phyloP scores from a whole-genome alignment of 2,113 vertebrate species.

The Benthochromis sp. region DNA sequence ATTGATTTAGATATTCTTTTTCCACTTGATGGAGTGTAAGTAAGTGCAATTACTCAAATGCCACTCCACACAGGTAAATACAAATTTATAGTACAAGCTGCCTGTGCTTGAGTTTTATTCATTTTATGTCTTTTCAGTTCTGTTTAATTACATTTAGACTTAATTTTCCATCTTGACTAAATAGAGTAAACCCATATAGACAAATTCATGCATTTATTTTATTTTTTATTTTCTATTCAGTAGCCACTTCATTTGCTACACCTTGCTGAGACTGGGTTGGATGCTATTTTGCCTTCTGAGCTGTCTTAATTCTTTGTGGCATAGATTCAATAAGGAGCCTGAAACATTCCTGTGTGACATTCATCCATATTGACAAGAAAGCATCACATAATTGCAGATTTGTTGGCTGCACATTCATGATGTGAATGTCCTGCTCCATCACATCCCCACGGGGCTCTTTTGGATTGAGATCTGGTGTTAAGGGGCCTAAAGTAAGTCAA shows the following conservation, averaged over 20 bases:
- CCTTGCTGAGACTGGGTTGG: background rate
- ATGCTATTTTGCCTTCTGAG: background rate
- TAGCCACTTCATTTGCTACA: background rate
- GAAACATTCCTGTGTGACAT: background rate
- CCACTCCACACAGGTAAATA: background rate
- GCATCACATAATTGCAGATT: background rate
- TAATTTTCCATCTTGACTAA: background rate
- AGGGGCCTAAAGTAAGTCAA: background rate
- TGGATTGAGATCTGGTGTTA: background rate
- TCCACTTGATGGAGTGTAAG: background rate
- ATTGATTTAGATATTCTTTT: background rate
- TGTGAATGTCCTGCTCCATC: background rate
- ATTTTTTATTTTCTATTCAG: background rate
- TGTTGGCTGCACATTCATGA: background rate
- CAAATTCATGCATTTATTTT: background rate
- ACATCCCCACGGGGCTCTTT: fast-evolving
- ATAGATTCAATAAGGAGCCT: background rate
- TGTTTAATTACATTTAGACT: background rate
- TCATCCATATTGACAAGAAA: background rate
- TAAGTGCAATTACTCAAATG: background rate
- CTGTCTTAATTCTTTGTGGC: background rate
- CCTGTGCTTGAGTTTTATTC: background rate
- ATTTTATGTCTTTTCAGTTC: background rate
- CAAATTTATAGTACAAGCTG: background rate
- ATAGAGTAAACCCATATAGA: background rate